Base-by-base conservation (phyloP, 2,797 vertebrate species). In the Parauchenoglanis punctatus region DNA sequence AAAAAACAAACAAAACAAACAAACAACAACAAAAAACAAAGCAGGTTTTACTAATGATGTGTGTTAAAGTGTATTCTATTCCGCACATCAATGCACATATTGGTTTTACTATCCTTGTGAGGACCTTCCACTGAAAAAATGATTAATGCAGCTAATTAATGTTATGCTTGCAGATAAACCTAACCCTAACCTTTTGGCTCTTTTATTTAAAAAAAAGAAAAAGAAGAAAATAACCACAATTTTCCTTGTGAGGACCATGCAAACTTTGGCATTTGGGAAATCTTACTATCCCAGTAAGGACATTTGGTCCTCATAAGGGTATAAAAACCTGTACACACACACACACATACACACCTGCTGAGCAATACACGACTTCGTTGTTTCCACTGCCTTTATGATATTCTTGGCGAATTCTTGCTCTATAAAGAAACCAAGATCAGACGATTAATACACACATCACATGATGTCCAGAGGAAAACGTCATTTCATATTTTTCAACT, bases 321-420 rank as follows among this genome's bases (percentile, higher is more conserved):
- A 40, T 40, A 40, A 40, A 40, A 40, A 40, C 40, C 68, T 65
- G 61, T 70, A 46, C 61, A 49, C 54, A 85, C 28, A 54, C 28
- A 25, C 58, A n/a, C 35, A 40, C 28, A 35, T 46, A 44, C 85
- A 7, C 94, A 99, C 98, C 97, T 99, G 97, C n/a, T 96, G 96
- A 65, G 91, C 65, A 86, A 98, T 90, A 20, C 81, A 94, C 23
- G 88, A 90, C 88, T 94, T 97, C 56, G 97, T 95, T 15, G 94
- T 93, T 88, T 99, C 98, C 0, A 97, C 96, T 0, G 96, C 93
- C 92, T 97, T 98, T 44, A 96, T 93, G 25, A 97, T 90, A 88
- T 93, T 97, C 91, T 98, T 99, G 73, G 97, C 94, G 93, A 98
- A 99, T 88, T 99, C 98, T 84, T 96, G 94, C 90, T 99, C 98